Conservation (phyloP, 2,797 vertebrate species). For the Podarcis lilfordi region DNA sequence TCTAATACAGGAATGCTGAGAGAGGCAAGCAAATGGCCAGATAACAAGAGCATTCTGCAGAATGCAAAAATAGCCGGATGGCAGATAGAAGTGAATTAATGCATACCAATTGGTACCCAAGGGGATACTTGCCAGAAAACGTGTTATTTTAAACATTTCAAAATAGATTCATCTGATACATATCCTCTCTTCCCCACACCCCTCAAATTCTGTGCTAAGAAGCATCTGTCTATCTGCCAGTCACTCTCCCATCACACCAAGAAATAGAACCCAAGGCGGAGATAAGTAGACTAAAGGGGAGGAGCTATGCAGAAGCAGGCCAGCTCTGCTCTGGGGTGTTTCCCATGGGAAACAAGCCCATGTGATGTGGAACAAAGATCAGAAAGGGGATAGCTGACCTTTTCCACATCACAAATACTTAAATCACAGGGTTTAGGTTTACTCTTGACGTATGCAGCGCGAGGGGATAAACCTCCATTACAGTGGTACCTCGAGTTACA, state of each 20-base stretch:
- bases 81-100: conserved; percentile 30
- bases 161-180: conserved; percentile 26
- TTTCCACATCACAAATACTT: not conserved
- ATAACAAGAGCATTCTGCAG: not conserved
- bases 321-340: not conserved
- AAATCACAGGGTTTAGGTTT: not conserved
- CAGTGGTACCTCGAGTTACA: too few species aligned
- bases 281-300: not conserved
- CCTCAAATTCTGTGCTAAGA: not conserved
- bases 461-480: too few species aligned
- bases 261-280: not conserved
- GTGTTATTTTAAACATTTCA: conserved; percentile 41
- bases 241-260: not conserved
- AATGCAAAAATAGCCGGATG: conserved; percentile 1
- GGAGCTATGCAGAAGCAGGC: not conserved
- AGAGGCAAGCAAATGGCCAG: conserved; percentile 6
- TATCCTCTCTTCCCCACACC: not conserved
- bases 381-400: not conserved
- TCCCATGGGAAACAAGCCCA: not conserved
- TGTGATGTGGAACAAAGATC: not conserved
- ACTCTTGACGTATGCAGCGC: too few species aligned
- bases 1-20: too few species aligned
- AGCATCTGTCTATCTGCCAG: not conserved
- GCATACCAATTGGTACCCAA: conserved; percentile 29
- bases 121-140: conserved; percentile 25